Evolutionary conservation across 2,797 vertebrate genomes (phyloP).

Genomic region (Tangara arthus): DNA sequence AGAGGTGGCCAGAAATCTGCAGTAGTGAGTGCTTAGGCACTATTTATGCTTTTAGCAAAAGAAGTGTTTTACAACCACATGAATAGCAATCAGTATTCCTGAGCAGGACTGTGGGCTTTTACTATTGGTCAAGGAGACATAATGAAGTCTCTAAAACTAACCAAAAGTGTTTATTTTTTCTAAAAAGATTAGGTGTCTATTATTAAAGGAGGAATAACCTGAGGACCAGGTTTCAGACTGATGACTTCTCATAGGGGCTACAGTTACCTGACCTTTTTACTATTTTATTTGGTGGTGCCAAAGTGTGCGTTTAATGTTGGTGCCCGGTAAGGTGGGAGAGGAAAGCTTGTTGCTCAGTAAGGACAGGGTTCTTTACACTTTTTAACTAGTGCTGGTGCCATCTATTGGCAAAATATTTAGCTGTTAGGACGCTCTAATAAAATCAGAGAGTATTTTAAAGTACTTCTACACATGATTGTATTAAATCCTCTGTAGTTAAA

Average conservation of each 20-base stretch:
- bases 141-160: not conserved
- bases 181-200: not conserved
- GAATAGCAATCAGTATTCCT: not conserved
- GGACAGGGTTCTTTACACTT: not conserved
- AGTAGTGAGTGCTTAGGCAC: not conserved
- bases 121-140: not conserved
- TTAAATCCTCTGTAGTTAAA: not conserved
- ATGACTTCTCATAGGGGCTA: not conserved
- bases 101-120: not conserved
- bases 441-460: not conserved
- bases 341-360: not conserved
- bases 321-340: not conserved
- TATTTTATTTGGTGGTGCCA: not conserved
- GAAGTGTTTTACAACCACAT: not conserved
- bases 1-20: not conserved
- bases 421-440: not conserved
- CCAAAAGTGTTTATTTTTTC: not conserved
- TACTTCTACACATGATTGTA: not conserved
- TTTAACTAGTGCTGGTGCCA: slow-evolving; percentile 25
- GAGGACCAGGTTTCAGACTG: not conserved
- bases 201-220: not conserved
- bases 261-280: not conserved
- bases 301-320: not conserved
- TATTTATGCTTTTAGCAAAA: not conserved
- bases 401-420: slow-evolving; percentile 1